Base-by-base conservation (phyloP, 2,113 vertebrate genomes). In the Accipiter cooperii region DNA sequence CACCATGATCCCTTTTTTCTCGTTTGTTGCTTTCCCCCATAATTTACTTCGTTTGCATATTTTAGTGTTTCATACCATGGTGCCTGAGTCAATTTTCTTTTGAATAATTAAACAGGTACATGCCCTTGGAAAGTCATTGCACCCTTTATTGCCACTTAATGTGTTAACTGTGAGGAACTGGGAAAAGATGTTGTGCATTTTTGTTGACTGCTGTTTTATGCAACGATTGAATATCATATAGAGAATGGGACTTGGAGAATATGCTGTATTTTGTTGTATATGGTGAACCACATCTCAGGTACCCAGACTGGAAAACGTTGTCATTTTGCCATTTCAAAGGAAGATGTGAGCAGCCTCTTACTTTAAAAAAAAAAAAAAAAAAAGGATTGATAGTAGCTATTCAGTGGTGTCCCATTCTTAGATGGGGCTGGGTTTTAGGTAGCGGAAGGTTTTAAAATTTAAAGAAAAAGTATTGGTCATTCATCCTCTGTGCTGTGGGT, bases 111-210 rank as follows among this genome's bases (percentile, higher is more conserved):
- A 97, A 95, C 89, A 96, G 90, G 89, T 95, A 96, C 84, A 88
- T 97, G 97, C 84, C 96, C 96, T 97, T 97, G 97, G 96, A 97
- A 96, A 97, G 90, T 97, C 96, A 97, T 90, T 97, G 95, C 94
- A 93, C 90, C 89, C 79, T 93, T 96, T 96, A 94, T 97, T 97
- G 93, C 96, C 76, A 70, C 82, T 96, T 94, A 96, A 85, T 52
- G 78, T 90, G 91, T 91, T 97, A 96, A 96, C 78, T 83, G 79
- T 80, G 89, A 95, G 91, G 93, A 95, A 94, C 5, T 97, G 64
- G 93, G 93, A 54, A 94, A 94, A 88, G 84, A 90, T 52, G 80
- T 63, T 80, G 74, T 44, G 58, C 78, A 4, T 77, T 94, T 95
- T 79, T 87, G 79, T 92, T 84, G 89, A 19, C 61, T 70, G 65